Conservation (phyloP, 35 echinoderm and acorn worm species). For the Heliocidaris tuberculata region DNA sequence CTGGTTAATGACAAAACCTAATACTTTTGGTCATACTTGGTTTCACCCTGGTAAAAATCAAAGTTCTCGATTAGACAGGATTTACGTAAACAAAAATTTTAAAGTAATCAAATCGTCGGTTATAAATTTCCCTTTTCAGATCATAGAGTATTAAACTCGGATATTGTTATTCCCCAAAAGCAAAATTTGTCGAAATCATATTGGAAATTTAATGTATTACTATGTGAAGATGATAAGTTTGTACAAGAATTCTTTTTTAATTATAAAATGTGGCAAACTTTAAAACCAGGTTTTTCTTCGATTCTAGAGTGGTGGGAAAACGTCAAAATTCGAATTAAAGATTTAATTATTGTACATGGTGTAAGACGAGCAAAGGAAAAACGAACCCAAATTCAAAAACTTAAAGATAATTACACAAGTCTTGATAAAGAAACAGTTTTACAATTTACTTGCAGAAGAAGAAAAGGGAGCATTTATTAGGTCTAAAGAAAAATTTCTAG, state of each 20-base stretch:
- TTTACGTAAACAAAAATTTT: neutral
- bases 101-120: neutral
- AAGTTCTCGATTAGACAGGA: slow-evolving; percentile 35
- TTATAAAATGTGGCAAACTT: slow-evolving; percentile 23
- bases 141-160: slow-evolving; percentile 8
- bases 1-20: neutral
- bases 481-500: slow-evolving; percentile 40
- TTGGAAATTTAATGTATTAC: slow-evolving; percentile 23
- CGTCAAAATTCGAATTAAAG: neutral
- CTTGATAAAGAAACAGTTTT: neutral
- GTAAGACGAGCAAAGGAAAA: neutral
- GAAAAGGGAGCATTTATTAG: slow-evolving; percentile 49
- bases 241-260: neutral
- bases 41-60: neutral
- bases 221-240: slow-evolving; percentile 26
- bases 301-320: slow-evolving; percentile 33
- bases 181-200: neutral
- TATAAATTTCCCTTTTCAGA: slow-evolving; percentile 27
- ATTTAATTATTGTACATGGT: neutral
- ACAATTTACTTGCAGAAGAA: slow-evolving; percentile 40
- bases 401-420: neutral
- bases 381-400: neutral
- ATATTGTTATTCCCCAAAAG: neutral
- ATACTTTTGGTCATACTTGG: neutral
- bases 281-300: slow-evolving; percentile 25